Evolutionary conservation across 1,140 invertebrate genomes (phyloP).

Genomic region (Camponotus vicinus): DNA sequence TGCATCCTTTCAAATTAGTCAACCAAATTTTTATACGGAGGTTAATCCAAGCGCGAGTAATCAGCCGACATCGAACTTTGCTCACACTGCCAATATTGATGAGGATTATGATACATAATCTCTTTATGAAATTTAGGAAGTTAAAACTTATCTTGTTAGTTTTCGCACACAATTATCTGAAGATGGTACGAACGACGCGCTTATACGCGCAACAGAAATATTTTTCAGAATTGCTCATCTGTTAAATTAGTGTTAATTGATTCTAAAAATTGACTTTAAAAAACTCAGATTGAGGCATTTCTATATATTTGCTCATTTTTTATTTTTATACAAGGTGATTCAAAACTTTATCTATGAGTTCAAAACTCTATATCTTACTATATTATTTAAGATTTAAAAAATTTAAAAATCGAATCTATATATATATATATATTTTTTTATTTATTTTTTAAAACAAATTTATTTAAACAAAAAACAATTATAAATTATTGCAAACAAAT

Average conservation of each 20-base stretch:
- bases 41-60: constrained; percentile 79
- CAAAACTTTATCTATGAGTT: constrained; percentile 2
- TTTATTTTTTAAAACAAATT: constrained; percentile 16
- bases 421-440: neutral
- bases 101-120: constrained; percentile 86
- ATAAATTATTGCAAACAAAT: neutral
- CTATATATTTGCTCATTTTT: neutral
- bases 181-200: neutral
- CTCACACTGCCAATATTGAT: constrained; percentile 82
- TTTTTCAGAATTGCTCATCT: constrained; percentile 19
- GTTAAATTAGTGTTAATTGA: constrained; percentile 17
- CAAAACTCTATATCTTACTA: too few species aligned
- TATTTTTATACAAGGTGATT: neutral
- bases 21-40: constrained; percentile 86
- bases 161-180: constrained; percentile 14
- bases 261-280: neutral
- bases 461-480: constrained; percentile 27
- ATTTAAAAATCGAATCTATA: too few species aligned
- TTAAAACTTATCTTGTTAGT: constrained; percentile 29
- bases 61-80: constrained; percentile 80
- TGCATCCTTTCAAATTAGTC: constrained; percentile 79
- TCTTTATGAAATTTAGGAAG: constrained; percentile 31
- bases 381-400: neutral
- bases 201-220: neutral
- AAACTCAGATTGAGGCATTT: neutral